Percentiles rank a stretch among this genome's conserved stretches.
These are phyloP conservation scores for Epinephelus lanceolatus DNA, from an alignment of 2,113 vertebrate genomes.

Conservation along the genomic window DNA sequence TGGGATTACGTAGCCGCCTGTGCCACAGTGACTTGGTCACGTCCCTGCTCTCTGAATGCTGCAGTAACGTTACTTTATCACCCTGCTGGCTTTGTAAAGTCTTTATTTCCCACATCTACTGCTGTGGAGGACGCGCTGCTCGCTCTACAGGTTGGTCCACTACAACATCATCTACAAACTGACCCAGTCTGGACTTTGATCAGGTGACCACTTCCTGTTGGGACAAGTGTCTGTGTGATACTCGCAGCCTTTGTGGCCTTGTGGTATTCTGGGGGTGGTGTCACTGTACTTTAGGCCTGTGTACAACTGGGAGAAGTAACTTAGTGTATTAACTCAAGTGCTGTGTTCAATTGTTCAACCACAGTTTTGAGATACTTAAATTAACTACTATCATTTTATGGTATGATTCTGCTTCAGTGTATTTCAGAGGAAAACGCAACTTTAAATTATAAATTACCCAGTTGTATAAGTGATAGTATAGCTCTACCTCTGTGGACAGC, in stretches of 20 bases:
- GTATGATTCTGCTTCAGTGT: neutral
- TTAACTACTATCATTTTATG: neutral
- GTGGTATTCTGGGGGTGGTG: neutral
- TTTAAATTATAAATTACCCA: no score
- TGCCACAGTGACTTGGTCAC: neutral
- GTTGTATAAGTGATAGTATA: no score
- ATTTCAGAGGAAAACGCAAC: neutral
- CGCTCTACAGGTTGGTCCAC: constrained; percentile 51
- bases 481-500: no score
- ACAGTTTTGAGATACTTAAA: no score
- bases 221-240: neutral
- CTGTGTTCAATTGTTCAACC: no score
- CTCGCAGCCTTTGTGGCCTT: neutral
- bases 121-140: constrained; percentile 29
- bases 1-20: constrained; percentile 27
- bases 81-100: neutral
- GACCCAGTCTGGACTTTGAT: neutral
- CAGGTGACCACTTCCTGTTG: neutral
- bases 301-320: neutral
- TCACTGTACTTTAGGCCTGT: neutral
- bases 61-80: no score
- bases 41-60: neutral
- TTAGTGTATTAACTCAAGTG: no score
- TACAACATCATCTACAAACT: neutral
- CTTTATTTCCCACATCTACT: neutral